Evolutionary conservation across 2,888 invertebrate genomes (phyloP).

Genomic region (Scaptomyza caliginosa): DNA sequence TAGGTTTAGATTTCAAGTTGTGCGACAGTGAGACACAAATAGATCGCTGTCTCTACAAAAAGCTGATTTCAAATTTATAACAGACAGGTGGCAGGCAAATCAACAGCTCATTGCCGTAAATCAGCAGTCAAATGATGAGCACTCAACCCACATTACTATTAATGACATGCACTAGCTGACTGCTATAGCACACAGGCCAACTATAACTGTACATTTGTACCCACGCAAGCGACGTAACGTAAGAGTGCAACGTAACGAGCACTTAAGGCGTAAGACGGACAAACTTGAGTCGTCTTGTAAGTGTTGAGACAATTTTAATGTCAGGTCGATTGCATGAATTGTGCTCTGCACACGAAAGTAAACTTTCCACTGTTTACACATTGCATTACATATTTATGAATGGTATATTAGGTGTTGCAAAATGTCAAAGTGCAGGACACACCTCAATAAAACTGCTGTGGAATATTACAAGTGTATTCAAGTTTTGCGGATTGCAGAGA

Average conservation of each 20-base stretch:
- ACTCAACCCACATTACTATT: slow-evolving; percentile 34
- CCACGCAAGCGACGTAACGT: slow-evolving; percentile 47
- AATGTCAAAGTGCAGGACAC: slow-evolving; percentile 39
- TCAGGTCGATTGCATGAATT: slow-evolving; percentile 38
- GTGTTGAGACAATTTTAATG: slow-evolving; percentile 56
- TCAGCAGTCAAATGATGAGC: slow-evolving; percentile 30
- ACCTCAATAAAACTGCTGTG: neutral
- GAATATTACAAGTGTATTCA: neutral
- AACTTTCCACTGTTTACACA: slow-evolving; percentile 51
- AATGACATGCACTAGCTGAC: slow-evolving; percentile 26
- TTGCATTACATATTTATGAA: slow-evolving; percentile 41
- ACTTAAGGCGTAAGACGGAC: slow-evolving; percentile 1
- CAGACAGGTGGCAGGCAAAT: slow-evolving; percentile 29
- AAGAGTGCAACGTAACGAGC: slow-evolving; percentile 27
- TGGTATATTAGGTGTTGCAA: slow-evolving; percentile 23
- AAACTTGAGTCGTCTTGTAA: slow-evolving; percentile 25
- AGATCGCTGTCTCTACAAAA: slow-evolving; percentile 6
- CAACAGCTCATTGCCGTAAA: slow-evolving; percentile 34
- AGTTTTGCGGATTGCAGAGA: neutral
- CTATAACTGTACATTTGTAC: neutral
- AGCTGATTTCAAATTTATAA: slow-evolving; percentile 14
- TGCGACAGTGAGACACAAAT: slow-evolving; percentile 7
- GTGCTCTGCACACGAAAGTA: slow-evolving; percentile 7
- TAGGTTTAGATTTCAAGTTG: slow-evolving; percentile 29
- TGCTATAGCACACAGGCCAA: slow-evolving; percentile 4